Evolutionary conservation across 2,797 vertebrate genomes (phyloP), one percentile per base, ranked within the genome.

Genomic region (Allobates femoralis): DNA sequence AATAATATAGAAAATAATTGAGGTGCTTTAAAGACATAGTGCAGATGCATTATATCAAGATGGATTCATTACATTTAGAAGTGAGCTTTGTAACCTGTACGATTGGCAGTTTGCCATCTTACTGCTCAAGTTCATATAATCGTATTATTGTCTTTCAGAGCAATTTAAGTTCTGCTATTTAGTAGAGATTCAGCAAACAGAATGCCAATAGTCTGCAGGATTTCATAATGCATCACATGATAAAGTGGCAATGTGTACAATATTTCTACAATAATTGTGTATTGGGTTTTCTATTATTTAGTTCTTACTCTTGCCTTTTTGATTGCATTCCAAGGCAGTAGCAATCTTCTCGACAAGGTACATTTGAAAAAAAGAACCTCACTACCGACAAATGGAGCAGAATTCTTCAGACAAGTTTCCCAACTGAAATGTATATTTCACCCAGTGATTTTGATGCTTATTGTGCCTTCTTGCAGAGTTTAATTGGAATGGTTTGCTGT

Each of bases 61-160:
- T 69, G 30, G 69, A 77, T 83, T 86, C 85, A 82, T 82, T 56
- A 58, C 5, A 58, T 83, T 81, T 66, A 67, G 60, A 86, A 82
- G 55, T 37, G 34, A 81, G 85, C 67, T 75, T 55, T 81, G 37
- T 81, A 86, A 82, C 69, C 60, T 83, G 46, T 34, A 30, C 66
- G 15, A 66, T 64, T 86, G 85, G 85, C 79, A 76, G 79, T 58
- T 46, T 79, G 75, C 79, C 77, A 86, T 21, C 19, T 41, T 53
- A 81, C 51, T 51, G 66, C 67, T 73, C 64, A 79, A 80, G 66
- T 85, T 78, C 62, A 85, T 85, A 56, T 66, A 85, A 79, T 55
- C 64, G 30, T 60, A 85, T 79, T 85, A 85, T 28, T 80, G 77
- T 76, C 77, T 85, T 79, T 85, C 51, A 85, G 77, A 80, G 69